phyloP scores from a whole-genome alignment of 2,113 vertebrate genomes.

The Indicator maculatus region DNA sequence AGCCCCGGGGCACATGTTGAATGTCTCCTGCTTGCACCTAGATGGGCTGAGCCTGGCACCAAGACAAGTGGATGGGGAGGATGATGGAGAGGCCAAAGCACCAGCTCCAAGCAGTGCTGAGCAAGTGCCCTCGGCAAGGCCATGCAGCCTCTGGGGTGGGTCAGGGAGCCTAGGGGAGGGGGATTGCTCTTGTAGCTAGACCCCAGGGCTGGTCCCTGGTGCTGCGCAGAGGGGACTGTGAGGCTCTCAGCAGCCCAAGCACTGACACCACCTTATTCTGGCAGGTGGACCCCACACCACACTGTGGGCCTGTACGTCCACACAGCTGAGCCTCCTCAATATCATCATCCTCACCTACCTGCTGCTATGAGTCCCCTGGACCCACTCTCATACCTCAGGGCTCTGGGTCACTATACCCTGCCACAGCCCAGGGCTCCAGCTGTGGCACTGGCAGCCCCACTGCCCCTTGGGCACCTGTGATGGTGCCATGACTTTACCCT shows the following conservation, averaged over 20 bases:
- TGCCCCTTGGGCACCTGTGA: neutral
- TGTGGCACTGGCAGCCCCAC: neutral
- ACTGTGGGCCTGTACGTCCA: conserved; percentile 14
- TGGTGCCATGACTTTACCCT: accelerated
- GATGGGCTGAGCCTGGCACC: neutral
- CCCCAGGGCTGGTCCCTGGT: neutral
- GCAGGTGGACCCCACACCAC: conserved; percentile 62
- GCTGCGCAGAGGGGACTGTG: accelerated
- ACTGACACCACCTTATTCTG: neutral
- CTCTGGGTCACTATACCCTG: accelerated
- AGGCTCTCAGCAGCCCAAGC: neutral
- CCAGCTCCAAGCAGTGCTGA: neutral
- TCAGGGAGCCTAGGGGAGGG: neutral
- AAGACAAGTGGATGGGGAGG: neutral
- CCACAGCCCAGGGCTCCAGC: neutral
- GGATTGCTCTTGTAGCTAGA: neutral
- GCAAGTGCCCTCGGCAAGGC: neutral
- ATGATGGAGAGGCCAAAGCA: accelerated
- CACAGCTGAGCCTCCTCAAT: conserved; percentile 71
- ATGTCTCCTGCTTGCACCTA: neutral
- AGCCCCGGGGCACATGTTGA: accelerated
- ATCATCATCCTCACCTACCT: conserved; percentile 82
- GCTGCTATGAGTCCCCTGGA: conserved; percentile 80
- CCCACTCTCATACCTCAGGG: accelerated
- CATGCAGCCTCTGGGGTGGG: neutral